These are phyloP conservation scores for Patella pellucida DNA, from an alignment of 2,888 invertebrate species.

Conservation along the genomic window DNA sequence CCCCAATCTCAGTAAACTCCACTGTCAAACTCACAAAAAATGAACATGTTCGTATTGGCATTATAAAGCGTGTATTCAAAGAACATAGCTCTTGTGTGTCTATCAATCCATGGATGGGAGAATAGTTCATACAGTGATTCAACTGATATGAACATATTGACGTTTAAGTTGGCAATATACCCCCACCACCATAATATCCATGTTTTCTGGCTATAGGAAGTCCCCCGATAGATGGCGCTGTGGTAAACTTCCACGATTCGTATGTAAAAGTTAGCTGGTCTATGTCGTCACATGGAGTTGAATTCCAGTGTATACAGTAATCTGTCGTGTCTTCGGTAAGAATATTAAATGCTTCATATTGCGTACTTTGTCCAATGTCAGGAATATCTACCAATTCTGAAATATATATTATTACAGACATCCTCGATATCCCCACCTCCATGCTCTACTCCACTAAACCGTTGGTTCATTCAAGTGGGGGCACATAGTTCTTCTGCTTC, in stretches of 20 bases:
- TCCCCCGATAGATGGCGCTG: neutral
- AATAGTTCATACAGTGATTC: neutral
- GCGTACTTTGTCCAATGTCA: neutral
- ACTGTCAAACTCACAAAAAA: neutral
- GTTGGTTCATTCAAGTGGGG: too few species aligned
- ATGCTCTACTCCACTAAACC: too few species aligned
- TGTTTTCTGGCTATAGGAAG: neutral
- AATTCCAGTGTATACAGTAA: neutral
- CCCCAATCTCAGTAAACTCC: neutral
- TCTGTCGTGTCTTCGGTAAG: neutral
- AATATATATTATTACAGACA: too few species aligned
- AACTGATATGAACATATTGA: neutral
- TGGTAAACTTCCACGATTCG: neutral
- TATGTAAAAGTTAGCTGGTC: neutral
- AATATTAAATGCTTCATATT: slow-evolving; percentile 18
- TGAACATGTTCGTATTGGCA: neutral
- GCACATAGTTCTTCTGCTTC: too few species aligned
- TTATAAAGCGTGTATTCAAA: neutral
- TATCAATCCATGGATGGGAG: neutral
- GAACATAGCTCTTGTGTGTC: neutral
- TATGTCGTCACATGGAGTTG: neutral
- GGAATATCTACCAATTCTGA: neutral
- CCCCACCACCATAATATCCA: neutral
- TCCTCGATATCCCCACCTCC: too few species aligned
- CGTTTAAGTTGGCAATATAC: neutral